Conservation (phyloP, 2,113 vertebrate genomes). For the Australoheros scitulus region DNA sequence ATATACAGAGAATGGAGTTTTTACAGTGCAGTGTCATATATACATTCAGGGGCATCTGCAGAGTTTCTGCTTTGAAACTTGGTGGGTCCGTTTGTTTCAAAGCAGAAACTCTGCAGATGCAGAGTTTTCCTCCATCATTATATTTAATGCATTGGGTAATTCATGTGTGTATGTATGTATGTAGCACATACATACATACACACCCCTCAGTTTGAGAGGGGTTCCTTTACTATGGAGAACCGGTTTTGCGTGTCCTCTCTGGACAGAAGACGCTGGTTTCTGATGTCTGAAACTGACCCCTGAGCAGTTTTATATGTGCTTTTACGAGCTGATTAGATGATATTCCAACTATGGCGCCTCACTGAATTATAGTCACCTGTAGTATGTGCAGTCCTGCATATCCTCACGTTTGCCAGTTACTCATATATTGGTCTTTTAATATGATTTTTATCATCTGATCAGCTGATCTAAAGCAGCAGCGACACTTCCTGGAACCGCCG, state of each 20-base stretch:
- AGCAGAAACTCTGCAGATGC: no score
- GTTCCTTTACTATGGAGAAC: no score
- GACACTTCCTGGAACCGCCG: neutral
- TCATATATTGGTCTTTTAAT: neutral
- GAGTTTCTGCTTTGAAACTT: slow-evolving; percentile 11
- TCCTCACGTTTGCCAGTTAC: neutral
- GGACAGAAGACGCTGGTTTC: neutral
- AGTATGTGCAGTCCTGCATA: rapidly evolving
- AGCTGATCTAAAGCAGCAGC: neutral
- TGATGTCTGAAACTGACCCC: neutral
- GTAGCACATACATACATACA: neutral
- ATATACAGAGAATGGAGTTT: slow-evolving; percentile 8
- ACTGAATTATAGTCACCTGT: neutral
- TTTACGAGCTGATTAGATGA: neutral
- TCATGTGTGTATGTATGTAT: neutral
- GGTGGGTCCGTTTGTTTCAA: no score
- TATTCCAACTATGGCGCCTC: neutral
- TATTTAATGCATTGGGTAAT: neutral
- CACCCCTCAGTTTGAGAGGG: neutral
- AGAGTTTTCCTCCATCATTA: neutral
- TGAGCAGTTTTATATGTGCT: neutral
- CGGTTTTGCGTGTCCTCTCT: neutral
- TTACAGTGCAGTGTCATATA: slow-evolving; percentile 46
- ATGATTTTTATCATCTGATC: neutral
- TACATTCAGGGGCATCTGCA: slow-evolving; percentile 17